Evolutionary conservation across 2,797 vertebrate species (phyloP).

Genomic region (Manis pentadactyla): DNA sequence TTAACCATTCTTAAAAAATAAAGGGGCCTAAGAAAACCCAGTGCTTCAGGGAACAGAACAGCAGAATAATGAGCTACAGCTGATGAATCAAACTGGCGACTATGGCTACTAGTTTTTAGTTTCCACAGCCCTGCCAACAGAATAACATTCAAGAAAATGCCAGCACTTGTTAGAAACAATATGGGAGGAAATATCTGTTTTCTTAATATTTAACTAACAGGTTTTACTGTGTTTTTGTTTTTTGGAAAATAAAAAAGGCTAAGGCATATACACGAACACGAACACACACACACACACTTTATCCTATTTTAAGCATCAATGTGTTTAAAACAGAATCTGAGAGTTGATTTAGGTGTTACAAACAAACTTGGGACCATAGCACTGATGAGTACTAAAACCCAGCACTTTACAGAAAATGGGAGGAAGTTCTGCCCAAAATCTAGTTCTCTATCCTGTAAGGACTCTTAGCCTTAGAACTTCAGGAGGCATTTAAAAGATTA

Average conservation of each 20-base stretch:
- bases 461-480: not conserved
- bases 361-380: constrained; percentile 41
- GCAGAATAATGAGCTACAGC: not conserved
- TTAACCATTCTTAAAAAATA: not conserved
- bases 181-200: constrained; percentile 70
- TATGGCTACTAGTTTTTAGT: constrained; percentile 11
- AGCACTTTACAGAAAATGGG: not conserved
- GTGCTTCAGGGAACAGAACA: accelerated
- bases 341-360: constrained; percentile 50
- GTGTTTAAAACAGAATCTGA: constrained; percentile 63
- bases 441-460: not conserved
- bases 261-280: constrained; percentile 65
- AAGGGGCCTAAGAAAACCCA: not conserved
- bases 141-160: constrained; percentile 60
- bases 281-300: constrained; percentile 40
- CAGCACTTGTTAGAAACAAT: constrained; percentile 68
- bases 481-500: not conserved
- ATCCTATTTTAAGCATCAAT: constrained; percentile 71
- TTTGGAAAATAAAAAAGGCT: constrained; percentile 65
- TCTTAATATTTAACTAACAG: constrained; percentile 79
- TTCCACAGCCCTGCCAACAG: constrained; percentile 42
- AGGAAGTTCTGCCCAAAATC: not conserved
- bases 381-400: not conserved
- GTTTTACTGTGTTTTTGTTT: constrained; percentile 71
- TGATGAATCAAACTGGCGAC: not conserved